Evolutionary conservation across 2,888 invertebrate genomes (phyloP), one percentile per base, ranked within the genome.

Genomic region (Heterodera filipjevi): DNA sequence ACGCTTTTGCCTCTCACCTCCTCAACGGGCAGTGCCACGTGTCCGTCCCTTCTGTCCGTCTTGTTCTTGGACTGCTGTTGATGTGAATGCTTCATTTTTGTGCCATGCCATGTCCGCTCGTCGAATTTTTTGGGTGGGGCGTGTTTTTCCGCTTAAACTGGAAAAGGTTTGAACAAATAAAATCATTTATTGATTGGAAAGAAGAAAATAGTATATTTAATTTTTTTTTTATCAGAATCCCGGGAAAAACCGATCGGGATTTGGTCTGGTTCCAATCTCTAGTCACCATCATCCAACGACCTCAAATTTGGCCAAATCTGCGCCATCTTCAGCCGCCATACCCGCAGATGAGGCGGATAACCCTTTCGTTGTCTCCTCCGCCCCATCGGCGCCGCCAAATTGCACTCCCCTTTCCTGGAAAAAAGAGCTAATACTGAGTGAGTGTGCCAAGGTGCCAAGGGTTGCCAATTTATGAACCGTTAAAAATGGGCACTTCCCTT

Each of bases 71-170:
- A 71, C 10, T 30, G 59, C 27, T n/a, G 59, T 5, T 59, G 59
- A n/a, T 59, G 27, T 10, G n/a, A 12, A 39, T 77, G 33, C 70
- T 77, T 74, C 22, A 32, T 64, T 22, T 32, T 35, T 68, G 68
- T 68, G 68, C 68, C 68, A n/a, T n/a, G n/a, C n/a, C n/a, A 14
- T 59, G 59, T 8, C 59, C 59, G 66, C 77, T 77, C 3, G 74
- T 74, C 44, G 84, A 82, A 6, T 85, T 85, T 78, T 91, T 90
- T 66, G 99, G 99, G 92, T 99, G 98, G 80, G 99, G 99, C 77
- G 99, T 99, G 90, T 98, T 97, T 91, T 98, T 97, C 75, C 99
- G 81, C 74, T 87, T 84, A 80, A 89, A 75, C 33, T 75, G 35
- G 10, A n/a, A 84, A n/a, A n/a, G n/a, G n/a, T 53, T 27, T 49